Evolutionary conservation across 2,113 vertebrate species (phyloP), one percentile per base, ranked within the genome.

Genomic region (Pelusios castaneus): DNA sequence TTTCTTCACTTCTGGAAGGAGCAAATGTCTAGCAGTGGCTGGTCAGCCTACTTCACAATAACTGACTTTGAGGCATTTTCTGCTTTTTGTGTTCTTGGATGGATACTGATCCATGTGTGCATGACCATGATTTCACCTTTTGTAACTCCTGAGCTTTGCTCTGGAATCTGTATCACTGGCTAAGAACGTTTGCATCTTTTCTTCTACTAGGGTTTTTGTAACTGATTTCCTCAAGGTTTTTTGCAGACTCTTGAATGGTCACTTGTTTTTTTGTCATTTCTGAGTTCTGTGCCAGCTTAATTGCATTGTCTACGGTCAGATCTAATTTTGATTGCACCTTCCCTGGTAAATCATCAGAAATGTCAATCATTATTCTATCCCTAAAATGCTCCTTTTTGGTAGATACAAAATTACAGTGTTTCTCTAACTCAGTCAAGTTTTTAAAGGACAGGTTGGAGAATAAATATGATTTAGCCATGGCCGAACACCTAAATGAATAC

Each of bases 81-180:
- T 56, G 55, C 80, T 43, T 3, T 55, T 92, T 88, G 41, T 80
- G 25, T 88, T 92, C 24, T 45, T 80, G 11, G n/a, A n/a, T 70
- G 63, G 17, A 70, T 19, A 22, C 31, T 70, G 45, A 12, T 5
- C 0, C 0, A 38, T 70, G 2, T 12, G 47, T 21, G 17, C 31
- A 85, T 14, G 47, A 52, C 8, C 14, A 31, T 0, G 8, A n/a
- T 52, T 70, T 17, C 80, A 58, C 41, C 6, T 43, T 14, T 41
- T 45, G 11, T 4, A 14, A 11, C 45, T 84, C 1, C 24, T 83
- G 52, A 47, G 54, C 49, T 88, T 89, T 34, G 8, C 70, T 83
- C 49, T 84, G 13, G 13, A 38, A 70, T 70, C 17, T 70, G 63
- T 38, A 22, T 9, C 19, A 22, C 38, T 55, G 13, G 41, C 24